Percentiles rank a stretch among this genome's conserved stretches.
These are phyloP conservation scores for Xenops minutus DNA, from an alignment of 2,797 vertebrate genomes.

Conservation along the genomic window DNA sequence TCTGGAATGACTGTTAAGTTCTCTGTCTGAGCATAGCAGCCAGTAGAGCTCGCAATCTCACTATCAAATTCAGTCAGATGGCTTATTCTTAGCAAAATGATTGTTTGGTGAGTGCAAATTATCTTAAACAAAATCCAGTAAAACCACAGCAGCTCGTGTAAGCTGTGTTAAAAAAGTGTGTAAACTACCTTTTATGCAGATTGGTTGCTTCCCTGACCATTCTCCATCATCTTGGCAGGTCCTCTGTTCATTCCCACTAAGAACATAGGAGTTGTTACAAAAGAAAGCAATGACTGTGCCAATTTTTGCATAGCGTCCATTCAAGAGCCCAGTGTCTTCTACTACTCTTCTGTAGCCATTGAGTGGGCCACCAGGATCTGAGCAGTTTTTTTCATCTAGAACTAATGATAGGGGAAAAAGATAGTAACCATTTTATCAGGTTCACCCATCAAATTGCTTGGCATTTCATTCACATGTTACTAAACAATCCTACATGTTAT, in stretches of 20 bases:
- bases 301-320: constrained; percentile 65
- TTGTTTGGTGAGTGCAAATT: neutral
- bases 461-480: neutral
- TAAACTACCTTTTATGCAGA: constrained; percentile 91
- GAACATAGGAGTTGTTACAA: constrained; percentile 91
- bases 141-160: neutral
- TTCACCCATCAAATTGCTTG: neutral
- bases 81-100: neutral
- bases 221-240: constrained; percentile 86
- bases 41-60: neutral
- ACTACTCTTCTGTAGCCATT: constrained; percentile 85
- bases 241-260: constrained; percentile 85
- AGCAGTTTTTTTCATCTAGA: constrained; percentile 84
- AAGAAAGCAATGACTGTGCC: constrained; percentile 82
- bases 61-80: neutral
- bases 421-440: constrained; percentile 5
- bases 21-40: neutral
- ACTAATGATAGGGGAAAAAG: constrained; percentile 71
- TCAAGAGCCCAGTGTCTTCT: constrained; percentile 78
- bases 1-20: neutral
- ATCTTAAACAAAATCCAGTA: neutral
- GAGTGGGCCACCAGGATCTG: constrained; percentile 81
- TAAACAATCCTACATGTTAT: neutral
- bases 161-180: neutral
- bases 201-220: constrained; percentile 91